Percentiles rank a stretch among this genome's conserved stretches.
Conservation (phyloP, 2,888 invertebrate genomes). For the Aporophyla nigra region DNA sequence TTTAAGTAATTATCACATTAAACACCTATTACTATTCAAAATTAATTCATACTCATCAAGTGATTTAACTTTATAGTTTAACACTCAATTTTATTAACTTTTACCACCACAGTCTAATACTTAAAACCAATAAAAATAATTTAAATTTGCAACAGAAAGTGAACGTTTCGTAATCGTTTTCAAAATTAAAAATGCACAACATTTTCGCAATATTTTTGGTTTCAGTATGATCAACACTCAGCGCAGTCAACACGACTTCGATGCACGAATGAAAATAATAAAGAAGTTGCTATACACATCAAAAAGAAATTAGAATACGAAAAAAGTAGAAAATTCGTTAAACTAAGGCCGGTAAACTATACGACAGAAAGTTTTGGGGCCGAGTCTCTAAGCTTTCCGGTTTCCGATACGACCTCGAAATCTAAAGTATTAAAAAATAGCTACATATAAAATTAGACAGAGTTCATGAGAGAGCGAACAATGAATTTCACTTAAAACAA, state of each 20-base stretch:
- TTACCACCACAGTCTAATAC: constrained; percentile 3
- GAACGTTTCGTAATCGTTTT: constrained; percentile 2
- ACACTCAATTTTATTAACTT: not conserved
- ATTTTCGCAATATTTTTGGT: constrained; percentile 22
- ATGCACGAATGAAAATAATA: constrained; percentile 23
- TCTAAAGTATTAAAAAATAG: constrained; percentile 83
- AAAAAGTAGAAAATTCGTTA: constrained; percentile 50
- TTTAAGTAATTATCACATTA: constrained; percentile 12
- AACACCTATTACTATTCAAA: constrained; percentile 2
- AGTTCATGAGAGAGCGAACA: constrained; percentile 81
- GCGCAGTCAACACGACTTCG: constrained; percentile 17
- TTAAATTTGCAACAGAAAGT: constrained; percentile 42
- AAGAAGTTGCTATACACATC: not conserved
- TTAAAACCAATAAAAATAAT: constrained; percentile 36
- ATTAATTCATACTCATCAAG: not conserved
- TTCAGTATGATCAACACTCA: constrained; percentile 26
- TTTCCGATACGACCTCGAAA: constrained; percentile 83
- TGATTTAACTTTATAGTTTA: constrained; percentile 2
- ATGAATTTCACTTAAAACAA: constrained; percentile 70
- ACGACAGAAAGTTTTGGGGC: constrained; percentile 81
- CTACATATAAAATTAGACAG: constrained; percentile 85
- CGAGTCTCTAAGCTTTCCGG: constrained; percentile 80
- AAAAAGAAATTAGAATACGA: constrained; percentile 43
- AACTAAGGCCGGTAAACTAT: constrained; percentile 45
- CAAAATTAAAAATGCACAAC: not conserved